A percentile compares a stretch with the other conserved stretches of the same genome.
phyloP scores from a whole-genome alignment of 2,797 vertebrate species.

The Xerus rutilus region DNA sequence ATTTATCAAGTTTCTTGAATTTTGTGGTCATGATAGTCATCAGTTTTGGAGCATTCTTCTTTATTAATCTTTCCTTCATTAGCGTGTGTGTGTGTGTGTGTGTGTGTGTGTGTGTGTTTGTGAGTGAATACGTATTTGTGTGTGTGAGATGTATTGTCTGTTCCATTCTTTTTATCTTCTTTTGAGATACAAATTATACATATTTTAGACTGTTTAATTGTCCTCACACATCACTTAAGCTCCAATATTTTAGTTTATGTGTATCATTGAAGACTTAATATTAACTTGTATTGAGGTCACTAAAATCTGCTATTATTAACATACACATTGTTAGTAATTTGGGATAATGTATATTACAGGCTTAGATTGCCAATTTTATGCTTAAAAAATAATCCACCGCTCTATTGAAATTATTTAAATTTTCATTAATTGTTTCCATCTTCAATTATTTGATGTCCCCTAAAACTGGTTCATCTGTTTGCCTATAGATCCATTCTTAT shows the following conservation, averaged over 20 bases:
- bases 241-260: neutral
- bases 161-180: neutral
- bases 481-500: neutral
- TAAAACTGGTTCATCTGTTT: neutral
- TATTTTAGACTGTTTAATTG: neutral
- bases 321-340: neutral
- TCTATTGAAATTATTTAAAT: neutral
- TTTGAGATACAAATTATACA: neutral
- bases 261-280: neutral
- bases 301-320: neutral
- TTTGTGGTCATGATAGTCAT: neutral
- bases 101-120: no score
- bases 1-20: neutral
- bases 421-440: neutral
- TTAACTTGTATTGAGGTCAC: neutral
- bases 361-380: neutral
- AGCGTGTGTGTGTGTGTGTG: no score
- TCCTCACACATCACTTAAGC: neutral
- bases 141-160: no score
- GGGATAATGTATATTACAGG: neutral
- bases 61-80: neutral
- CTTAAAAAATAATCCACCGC: neutral
- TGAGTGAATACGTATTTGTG: no score
- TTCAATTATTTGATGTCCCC: neutral
- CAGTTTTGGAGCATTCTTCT: neutral